Conservation (phyloP, 2,113 vertebrate genomes). For the Pelecanoides urinatrix region DNA sequence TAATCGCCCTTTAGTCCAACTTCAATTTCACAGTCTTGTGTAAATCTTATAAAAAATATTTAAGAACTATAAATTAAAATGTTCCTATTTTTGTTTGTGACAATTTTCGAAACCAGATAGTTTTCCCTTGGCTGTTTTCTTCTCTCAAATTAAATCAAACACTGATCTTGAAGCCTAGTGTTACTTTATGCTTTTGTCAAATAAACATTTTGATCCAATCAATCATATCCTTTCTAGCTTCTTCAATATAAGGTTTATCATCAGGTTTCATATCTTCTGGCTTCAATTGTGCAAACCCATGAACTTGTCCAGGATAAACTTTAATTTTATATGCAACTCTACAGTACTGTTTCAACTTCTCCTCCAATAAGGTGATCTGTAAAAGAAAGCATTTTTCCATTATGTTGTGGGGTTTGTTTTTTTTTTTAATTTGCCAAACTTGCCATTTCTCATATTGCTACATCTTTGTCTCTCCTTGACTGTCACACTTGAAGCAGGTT, state of each 20-base stretch:
- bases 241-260: conserved; percentile 82
- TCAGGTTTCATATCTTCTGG: conserved; percentile 82
- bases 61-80: conserved; percentile 22
- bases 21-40: neutral
- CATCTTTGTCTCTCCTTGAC: neutral
- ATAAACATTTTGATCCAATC: conserved; percentile 88
- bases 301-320: conserved; percentile 88
- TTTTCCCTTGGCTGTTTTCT: neutral
- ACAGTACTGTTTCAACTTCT: conserved; percentile 83
- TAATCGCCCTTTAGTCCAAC: neutral
- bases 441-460: neutral
- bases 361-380: conserved; percentile 80
- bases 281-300: conserved; percentile 91
- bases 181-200: conserved; percentile 49
- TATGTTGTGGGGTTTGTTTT: neutral
- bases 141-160: neutral
- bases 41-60: conserved; percentile 3
- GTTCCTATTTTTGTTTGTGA: neutral
- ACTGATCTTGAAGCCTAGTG: neutral
- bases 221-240: conserved; percentile 86
- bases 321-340: conserved; percentile 84
- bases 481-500: neutral
- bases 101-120: neutral
- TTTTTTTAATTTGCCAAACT: neutral
- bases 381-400: neutral